These are phyloP conservation scores for Sceliomorpha sp. DNA, from an alignment of 2,888 invertebrate species.

Conservation along the genomic window DNA sequence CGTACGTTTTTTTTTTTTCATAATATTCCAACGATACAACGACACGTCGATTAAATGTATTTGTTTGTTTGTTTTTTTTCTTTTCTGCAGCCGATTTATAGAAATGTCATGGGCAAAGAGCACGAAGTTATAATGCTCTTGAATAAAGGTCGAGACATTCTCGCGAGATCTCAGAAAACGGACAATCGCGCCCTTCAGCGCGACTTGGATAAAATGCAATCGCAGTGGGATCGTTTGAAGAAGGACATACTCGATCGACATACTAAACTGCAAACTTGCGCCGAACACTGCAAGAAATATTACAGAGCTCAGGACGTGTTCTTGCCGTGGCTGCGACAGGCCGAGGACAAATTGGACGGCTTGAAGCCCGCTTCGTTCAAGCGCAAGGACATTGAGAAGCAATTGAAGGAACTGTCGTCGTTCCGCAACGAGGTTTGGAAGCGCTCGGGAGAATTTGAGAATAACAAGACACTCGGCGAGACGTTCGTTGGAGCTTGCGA, in stretches of 20 bases:
- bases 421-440: slow-evolving; percentile 97
- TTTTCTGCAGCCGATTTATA: slow-evolving; percentile 86
- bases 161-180: slow-evolving; percentile 79
- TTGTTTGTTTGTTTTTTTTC: slow-evolving; percentile 13
- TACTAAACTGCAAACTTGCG: slow-evolving; percentile 91
- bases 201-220: slow-evolving; percentile 93
- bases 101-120: slow-evolving; percentile 92
- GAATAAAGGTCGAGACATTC: slow-evolving; percentile 91
- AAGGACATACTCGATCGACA: slow-evolving; percentile 93
- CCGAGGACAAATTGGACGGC: slow-evolving; percentile 91
- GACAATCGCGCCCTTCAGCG: slow-evolving; percentile 86
- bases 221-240: slow-evolving; percentile 95
- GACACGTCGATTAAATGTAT: slow-evolving; percentile 2
- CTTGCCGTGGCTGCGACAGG: slow-evolving; percentile 92
- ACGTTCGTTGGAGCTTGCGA: slow-evolving; percentile 94
- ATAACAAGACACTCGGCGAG: slow-evolving; percentile 91
- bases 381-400: slow-evolving; percentile 92
- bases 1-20: too few species aligned
- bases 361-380: slow-evolving; percentile 90
- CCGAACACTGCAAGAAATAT: slow-evolving; percentile 94
- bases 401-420: slow-evolving; percentile 91
- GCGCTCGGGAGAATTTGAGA: slow-evolving; percentile 95
- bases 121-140: slow-evolving; percentile 96
- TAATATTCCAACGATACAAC: too few species aligned
- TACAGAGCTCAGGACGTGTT: slow-evolving; percentile 91